Base-by-base conservation (phyloP, 2,888 invertebrate species). In the Cactoblastis cactorum region DNA sequence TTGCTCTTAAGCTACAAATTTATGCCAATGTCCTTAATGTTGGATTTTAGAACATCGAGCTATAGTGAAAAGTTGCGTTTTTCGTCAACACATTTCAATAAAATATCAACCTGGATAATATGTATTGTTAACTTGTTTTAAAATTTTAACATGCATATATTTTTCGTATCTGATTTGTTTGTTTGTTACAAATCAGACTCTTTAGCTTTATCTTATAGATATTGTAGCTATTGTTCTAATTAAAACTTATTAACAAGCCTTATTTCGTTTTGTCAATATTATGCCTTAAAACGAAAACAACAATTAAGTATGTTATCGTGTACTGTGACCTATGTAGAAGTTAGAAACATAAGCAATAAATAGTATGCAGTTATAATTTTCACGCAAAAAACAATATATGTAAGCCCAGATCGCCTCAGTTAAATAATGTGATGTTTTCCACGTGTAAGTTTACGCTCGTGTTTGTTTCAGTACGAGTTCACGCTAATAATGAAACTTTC, bases 401-500 rank as follows among this genome's bases (percentile, higher is more conserved):
- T 14, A 52, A 50, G 49, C 55, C 52, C 48, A 47, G 48, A n/a
- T 48, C 9, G 43, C 11, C 57, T 61, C 63, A 63, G 69, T 69
- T 63, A 62, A 65, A 62, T 57, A 61, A 51, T 55, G 56, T 56
- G 51, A 51, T 48, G 56, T 60, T 52, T 63, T 73, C 65, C 81
- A 80, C 80, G 80, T 79, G 81, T 69, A 61, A 54, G 41, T 59
- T 43, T 28, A 53, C 63, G 61, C 54, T 59, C 63, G 65, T 68
- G 62, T 71, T 74, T 71, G 71, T 77, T 77, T 79, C 72, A 67
- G 63, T 69, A 63, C 55, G 62, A 67, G 67, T 66, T 71, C 65
- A 70, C 67, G 62, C 59, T 70, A 68, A 77, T 77, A 77, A 74
- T 77, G 74, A 79, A 78, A 77, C 65, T 76, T 81, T 83, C 69